A percentile compares a stretch with the other conserved stretches of the same genome.
Conservation (phyloP, 2,888 invertebrate species). For the Trachelus tabidus region DNA sequence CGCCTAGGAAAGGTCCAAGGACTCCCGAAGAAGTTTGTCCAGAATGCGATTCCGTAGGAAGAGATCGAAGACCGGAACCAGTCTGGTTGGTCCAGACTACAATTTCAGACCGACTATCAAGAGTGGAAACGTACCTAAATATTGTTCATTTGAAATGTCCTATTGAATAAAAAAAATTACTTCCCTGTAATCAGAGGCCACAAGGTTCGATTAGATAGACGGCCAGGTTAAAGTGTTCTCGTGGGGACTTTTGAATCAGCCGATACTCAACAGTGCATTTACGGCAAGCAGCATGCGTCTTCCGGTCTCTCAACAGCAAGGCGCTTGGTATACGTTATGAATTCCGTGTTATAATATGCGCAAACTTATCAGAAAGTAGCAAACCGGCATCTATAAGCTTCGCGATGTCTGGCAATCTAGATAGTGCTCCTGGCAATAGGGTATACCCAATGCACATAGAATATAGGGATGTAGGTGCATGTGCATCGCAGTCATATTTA, state of each 20-base stretch:
- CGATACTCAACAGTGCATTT: background rate
- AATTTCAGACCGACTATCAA: too few species aligned
- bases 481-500: constrained; percentile 25
- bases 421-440: constrained; percentile 23
- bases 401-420: constrained; percentile 29
- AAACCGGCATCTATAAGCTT: constrained; percentile 3
- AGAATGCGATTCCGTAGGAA: too few species aligned
- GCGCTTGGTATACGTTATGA: background rate
- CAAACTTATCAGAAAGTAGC: constrained; percentile 20
- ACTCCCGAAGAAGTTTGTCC: too few species aligned
- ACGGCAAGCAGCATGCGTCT: background rate
- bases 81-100: too few species aligned
- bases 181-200: too few species aligned
- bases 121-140: too few species aligned
- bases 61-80: too few species aligned
- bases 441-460: constrained; percentile 22
- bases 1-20: too few species aligned
- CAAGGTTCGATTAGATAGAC: too few species aligned
- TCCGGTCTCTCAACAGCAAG: background rate
- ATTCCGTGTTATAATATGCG: constrained; percentile 32
- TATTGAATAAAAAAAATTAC: too few species aligned
- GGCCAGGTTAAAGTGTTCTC: background rate
- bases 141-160: too few species aligned
- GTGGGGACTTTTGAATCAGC: background rate
- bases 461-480: constrained; percentile 23